Evolutionary conservation across 2,888 invertebrate genomes (phyloP).

Genomic region (Cyclophora albipunctata): DNA sequence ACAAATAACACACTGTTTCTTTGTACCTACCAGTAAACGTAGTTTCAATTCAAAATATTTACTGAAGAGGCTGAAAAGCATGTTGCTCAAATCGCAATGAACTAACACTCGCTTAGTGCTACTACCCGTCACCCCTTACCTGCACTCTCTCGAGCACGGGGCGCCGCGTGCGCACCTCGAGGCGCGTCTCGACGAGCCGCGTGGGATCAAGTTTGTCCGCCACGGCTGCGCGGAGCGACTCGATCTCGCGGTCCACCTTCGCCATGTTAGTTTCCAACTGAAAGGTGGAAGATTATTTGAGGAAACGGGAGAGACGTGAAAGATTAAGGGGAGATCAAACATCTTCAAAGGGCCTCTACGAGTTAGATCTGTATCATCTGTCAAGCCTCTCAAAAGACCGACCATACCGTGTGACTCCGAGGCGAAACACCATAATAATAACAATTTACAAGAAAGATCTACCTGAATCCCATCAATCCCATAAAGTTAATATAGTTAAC

Average conservation of each 20-base stretch:
- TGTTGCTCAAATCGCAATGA: too few relatives aligned
- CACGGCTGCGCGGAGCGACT: conserved; percentile 82
- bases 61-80: too few relatives aligned
- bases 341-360: neutral
- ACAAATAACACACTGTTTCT: neutral
- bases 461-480: too few relatives aligned
- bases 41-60: too few relatives aligned
- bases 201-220: conserved; percentile 85
- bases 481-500: too few relatives aligned
- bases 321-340: neutral
- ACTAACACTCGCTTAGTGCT: neutral
- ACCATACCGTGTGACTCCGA: too few relatives aligned
- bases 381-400: too few relatives aligned
- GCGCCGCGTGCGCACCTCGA: conserved; percentile 87
- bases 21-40: neutral
- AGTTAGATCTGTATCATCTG: neutral
- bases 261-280: conserved; percentile 87
- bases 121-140: conserved; percentile 21
- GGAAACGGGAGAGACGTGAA: neutral
- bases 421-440: too few relatives aligned
- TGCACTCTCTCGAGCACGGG: conserved; percentile 81
- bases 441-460: too few relatives aligned
- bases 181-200: conserved; percentile 89
- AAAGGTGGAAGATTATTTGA: conserved; percentile 7
- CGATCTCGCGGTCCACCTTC: conserved; percentile 84